Evolutionary conservation across 2,888 invertebrate genomes (phyloP), one percentile per base, ranked within the genome.

Genomic region (Itoplectis maculator): DNA sequence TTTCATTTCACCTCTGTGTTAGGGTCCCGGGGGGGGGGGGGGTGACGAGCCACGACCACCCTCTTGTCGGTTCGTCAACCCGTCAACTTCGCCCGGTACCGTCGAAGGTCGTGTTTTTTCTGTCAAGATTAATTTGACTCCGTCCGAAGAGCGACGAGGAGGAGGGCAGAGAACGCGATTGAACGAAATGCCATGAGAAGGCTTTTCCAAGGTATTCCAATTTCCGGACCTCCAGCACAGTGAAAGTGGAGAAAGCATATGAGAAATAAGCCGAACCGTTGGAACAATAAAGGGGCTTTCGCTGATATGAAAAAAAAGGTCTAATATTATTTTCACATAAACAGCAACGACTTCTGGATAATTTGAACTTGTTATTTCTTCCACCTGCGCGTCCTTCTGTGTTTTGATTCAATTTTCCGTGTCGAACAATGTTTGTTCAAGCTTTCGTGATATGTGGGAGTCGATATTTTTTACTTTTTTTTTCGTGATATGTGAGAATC

Each of bases 81-180:
- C 51, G 51, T 51, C 20, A 9, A 51, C 51, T 51, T 51, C 9
- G 3, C 18, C 20, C 51, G 20, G 18, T 18, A 51, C 51, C 20
- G 8, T 51, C 20, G 51, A 51, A 51, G 51, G 51, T 51, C 51
- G 51, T 51, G 51, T 51, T 51, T 49, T 49, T 51, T 7, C 20
- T 51, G n/a, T 20, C 20, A 18, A 18, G 20, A 20, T 51, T 51
- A 51, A 51, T 51, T 51, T 8, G 20, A 51, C 18, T 51, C 20
- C 9, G 18, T 20, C 20, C 20, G 18, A 9, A 51, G 18, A 18
- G 20, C 2, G 51, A 20, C 51, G 3, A 9, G 51, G 13, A 51
- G 3, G 47, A 47, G n/a, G n/a, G n/a, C n/a, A n/a, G 5, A 15
- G 15, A 47, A 51, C 11, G 13, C 51, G 20, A 51, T 51, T 18